A percentile compares a stretch with the other conserved stretches of the same genome.
phyloP scores from a whole-genome alignment of 2,797 vertebrate species.

The Sciurus vulgaris region DNA sequence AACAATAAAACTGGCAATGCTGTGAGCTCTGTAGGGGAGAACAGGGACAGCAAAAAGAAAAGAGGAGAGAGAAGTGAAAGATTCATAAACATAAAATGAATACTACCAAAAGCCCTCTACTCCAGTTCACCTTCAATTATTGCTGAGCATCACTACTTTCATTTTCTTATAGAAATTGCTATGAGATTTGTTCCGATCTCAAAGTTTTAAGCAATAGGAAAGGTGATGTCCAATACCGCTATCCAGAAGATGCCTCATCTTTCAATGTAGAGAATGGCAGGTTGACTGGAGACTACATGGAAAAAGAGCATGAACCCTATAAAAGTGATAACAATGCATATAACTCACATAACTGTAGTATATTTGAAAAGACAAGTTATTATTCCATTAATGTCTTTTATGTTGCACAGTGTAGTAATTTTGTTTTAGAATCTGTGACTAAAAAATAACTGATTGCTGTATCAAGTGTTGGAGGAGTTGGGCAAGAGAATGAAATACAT shows the following conservation, averaged over 20 bases:
- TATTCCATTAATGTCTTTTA: not conserved
- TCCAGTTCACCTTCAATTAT: not conserved
- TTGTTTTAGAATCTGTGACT: not conserved
- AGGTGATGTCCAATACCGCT: not conserved
- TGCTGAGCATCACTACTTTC: not conserved
- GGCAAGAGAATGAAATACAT: not conserved
- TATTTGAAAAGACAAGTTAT: not conserved
- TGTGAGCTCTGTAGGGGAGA: not conserved
- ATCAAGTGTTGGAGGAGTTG: not conserved
- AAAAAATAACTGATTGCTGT: constrained; percentile 18
- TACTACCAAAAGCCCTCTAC: not conserved
- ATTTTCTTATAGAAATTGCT: not conserved
- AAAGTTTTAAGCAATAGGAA: not conserved
- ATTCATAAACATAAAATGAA: not conserved
- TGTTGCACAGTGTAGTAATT: not conserved
- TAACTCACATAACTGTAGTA: not conserved
- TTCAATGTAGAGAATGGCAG: not conserved
- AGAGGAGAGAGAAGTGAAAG: not conserved
- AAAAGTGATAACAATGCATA: not conserved
- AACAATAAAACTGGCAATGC: not conserved
- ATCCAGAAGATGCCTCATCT: not conserved
- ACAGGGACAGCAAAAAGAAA: not conserved
- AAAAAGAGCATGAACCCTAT: not conserved
- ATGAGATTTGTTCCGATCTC: not conserved
- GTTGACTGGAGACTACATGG: not conserved